A percentile compares a stretch with the other conserved stretches of the same genome.
phyloP scores from a whole-genome alignment of 2,113 vertebrate species.

The Etheostoma spectabile region DNA sequence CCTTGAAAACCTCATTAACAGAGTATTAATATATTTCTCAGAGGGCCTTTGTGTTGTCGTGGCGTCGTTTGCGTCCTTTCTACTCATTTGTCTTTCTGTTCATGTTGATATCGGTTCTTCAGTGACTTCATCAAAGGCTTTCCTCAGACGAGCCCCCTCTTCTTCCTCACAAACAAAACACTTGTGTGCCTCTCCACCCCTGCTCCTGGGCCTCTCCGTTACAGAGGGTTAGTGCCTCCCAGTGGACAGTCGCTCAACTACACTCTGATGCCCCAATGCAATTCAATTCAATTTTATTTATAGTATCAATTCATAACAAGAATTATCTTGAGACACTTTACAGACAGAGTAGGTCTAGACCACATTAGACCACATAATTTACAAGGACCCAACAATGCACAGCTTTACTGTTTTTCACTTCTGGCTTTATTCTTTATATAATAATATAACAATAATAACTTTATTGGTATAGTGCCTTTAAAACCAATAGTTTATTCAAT shows the following conservation, averaged over 20 bases:
- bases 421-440: too few species aligned
- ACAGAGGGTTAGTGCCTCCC: slow-evolving; percentile 64
- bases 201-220: neutral
- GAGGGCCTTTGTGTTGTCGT: slow-evolving; percentile 28
- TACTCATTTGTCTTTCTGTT: slow-evolving; percentile 30
- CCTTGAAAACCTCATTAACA: slow-evolving; percentile 55
- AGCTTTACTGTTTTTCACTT: too few species aligned
- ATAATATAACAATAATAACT: too few species aligned
- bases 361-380: too few species aligned
- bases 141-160: slow-evolving; percentile 47
- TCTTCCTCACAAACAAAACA: slow-evolving; percentile 55
- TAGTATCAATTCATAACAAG: too few species aligned
- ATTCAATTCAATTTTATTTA: too few species aligned
- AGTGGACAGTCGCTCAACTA: slow-evolving; percentile 47
- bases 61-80: slow-evolving; percentile 8
- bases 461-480: too few species aligned
- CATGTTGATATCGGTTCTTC: slow-evolving; percentile 22
- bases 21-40: slow-evolving; percentile 31
- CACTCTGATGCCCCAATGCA: neutral
- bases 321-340: too few species aligned
- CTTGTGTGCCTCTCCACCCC: slow-evolving; percentile 26
- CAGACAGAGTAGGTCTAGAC: too few species aligned
- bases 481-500: too few species aligned
- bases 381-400: too few species aligned
- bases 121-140: slow-evolving; percentile 57